Conservation (phyloP, 2,113 vertebrate genomes). For the Porphyrio hochstetteri region DNA sequence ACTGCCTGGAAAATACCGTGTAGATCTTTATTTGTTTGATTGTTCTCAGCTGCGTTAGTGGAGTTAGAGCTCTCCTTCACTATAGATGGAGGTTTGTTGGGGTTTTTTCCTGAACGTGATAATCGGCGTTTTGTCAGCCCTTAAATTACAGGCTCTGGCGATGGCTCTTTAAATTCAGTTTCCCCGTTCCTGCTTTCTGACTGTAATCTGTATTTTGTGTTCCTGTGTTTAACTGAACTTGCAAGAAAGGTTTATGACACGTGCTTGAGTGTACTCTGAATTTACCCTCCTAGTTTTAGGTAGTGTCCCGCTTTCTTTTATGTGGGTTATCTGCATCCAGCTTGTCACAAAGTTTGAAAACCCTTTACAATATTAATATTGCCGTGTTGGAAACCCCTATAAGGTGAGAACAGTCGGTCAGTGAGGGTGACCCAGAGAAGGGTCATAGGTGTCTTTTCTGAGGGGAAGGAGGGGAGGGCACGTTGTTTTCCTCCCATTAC, state of each 20-base stretch:
- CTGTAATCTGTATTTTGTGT: neutral
- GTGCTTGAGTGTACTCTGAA: neutral
- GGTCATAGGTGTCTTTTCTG: rapidly evolving
- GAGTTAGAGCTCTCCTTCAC: neutral
- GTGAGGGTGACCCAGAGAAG: rapidly evolving
- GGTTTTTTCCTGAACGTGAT: neutral
- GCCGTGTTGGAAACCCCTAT: rapidly evolving
- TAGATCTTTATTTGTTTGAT: neutral
- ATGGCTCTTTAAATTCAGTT: neutral
- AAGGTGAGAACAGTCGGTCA: neutral
- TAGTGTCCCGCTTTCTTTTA: neutral
- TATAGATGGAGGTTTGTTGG: neutral
- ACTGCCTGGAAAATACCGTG: neutral
- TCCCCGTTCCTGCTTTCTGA: neutral
- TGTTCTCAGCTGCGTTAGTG: neutral
- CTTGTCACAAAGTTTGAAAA: neutral
- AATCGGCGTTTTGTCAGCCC: neutral
- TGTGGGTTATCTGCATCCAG: neutral
- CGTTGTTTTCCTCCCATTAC: rapidly evolving
- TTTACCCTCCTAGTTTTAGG: neutral
- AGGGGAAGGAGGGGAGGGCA: neutral
- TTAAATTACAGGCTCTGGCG: neutral
- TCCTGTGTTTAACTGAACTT: neutral
- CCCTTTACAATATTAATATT: neutral
- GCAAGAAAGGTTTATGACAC: neutral